These are phyloP conservation scores for Xerus inauris DNA, from an alignment of 2,113 vertebrate genomes.

Conservation along the genomic window DNA sequence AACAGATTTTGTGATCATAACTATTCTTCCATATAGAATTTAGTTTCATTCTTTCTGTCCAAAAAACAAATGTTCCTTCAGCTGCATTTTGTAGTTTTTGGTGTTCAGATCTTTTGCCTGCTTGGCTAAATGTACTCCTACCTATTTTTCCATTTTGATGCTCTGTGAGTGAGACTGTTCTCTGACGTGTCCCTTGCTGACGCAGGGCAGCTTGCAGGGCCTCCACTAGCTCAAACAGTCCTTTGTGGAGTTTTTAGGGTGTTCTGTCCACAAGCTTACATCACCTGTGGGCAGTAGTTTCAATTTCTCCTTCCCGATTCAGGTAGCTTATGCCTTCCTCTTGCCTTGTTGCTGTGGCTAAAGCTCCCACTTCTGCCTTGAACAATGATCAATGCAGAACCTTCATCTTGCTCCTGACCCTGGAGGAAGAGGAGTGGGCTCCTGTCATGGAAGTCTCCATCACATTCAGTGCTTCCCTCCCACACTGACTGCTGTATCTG, in stretches of 20 bases:
- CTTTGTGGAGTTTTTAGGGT: background rate
- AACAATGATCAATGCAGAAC: fast-evolving
- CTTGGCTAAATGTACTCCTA: too few species aligned
- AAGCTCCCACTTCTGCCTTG: fast-evolving
- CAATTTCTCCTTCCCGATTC: background rate
- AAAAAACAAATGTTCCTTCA: too few species aligned
- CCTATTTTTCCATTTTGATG: background rate
- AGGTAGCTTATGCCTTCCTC: background rate
- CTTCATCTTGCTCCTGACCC: background rate
- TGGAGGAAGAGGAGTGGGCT: background rate
- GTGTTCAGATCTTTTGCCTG: background rate
- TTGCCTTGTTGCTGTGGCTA: too few species aligned
- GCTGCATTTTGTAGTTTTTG: background rate
- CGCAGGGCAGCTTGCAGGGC: background rate
- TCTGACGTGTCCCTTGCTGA: background rate
- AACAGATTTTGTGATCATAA: conserved; percentile 56
- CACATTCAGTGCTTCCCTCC: too few species aligned
- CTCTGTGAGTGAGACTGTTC: background rate
- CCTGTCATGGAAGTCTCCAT: too few species aligned
- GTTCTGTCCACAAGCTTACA: background rate
- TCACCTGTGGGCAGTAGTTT: background rate
- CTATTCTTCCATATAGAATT: conserved; percentile 55
- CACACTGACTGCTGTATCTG: too few species aligned
- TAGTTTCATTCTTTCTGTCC: conserved; percentile 51
- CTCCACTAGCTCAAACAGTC: background rate